Evolutionary conservation across 2,113 vertebrate genomes (phyloP).

Genomic region (Trichomycterus rosablanca): DNA sequence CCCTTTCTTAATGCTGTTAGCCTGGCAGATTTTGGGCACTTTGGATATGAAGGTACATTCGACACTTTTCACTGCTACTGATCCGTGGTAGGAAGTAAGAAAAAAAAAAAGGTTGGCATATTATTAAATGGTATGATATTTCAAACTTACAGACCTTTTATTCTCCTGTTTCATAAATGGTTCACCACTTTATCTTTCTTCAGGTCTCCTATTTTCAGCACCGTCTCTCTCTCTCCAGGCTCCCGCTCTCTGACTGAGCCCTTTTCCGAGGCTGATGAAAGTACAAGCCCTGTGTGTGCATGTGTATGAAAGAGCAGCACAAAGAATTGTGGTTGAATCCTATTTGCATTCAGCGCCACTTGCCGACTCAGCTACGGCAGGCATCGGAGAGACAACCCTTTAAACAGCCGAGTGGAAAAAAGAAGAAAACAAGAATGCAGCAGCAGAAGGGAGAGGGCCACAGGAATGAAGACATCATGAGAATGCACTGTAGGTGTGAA

Average conservation of each 20-base stretch:
- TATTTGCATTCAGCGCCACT: conserved; percentile 46
- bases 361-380: conserved; percentile 41
- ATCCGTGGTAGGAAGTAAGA: not conserved
- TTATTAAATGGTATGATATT: not conserved
- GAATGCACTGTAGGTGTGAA: conserved; percentile 4
- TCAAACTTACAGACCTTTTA: not conserved
- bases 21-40: conserved; percentile 3
- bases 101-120: not conserved
- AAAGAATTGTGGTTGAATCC: conserved; percentile 15
- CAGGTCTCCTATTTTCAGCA: not conserved
- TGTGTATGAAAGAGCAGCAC: conserved; percentile 2
- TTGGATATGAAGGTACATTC: not conserved
- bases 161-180: not conserved
- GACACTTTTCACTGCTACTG: not conserved
- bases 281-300: conserved; percentile 12
- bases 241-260: conserved; percentile 34
- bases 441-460: conserved; percentile 13
- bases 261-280: conserved; percentile 24
- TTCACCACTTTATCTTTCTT: conserved; percentile 3
- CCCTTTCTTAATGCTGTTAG: not conserved
- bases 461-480: conserved; percentile 14
- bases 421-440: conserved; percentile 5
- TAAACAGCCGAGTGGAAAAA: conserved; percentile 7
- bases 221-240: conserved; percentile 9
- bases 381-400: conserved; percentile 44